phyloP scores from a whole-genome alignment of 1,140 invertebrate genomes.

The Lepidurus arcticus region DNA sequence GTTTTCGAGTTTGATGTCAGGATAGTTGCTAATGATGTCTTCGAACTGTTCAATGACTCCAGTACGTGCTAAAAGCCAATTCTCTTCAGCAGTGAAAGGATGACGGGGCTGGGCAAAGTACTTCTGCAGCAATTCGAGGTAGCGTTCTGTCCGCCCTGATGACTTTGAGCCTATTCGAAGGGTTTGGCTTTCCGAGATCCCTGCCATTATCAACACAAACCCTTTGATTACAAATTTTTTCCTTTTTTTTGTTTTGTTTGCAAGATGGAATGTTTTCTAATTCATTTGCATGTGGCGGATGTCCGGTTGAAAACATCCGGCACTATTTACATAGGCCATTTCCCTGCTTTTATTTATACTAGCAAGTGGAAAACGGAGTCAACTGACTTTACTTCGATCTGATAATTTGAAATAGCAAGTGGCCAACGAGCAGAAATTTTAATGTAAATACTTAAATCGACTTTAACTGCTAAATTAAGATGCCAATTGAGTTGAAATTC shows the following conservation, averaged over 20 bases:
- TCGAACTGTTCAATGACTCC: conserved; percentile 25
- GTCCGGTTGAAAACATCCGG: conserved; percentile 6
- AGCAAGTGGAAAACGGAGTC: too few relatives aligned
- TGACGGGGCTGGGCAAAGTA: conserved; percentile 27
- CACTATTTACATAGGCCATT: not conserved
- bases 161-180: not conserved
- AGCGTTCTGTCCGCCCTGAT: conserved; percentile 4
- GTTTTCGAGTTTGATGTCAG: conserved; percentile 11
- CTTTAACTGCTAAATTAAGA: too few relatives aligned
- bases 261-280: not conserved
- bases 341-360: too few relatives aligned
- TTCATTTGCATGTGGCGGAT: conserved; percentile 3
- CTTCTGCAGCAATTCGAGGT: conserved; percentile 24
- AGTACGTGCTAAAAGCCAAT: conserved; percentile 26
- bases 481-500: too few relatives aligned
- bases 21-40: conserved; percentile 21
- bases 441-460: too few relatives aligned
- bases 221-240: not conserved
- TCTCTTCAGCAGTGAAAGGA: conserved; percentile 25
- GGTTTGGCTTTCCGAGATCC: not conserved
- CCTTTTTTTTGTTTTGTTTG: not conserved
- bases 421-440: too few relatives aligned
- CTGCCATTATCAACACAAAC: not conserved
- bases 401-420: too few relatives aligned
- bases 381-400: too few relatives aligned